A percentile compares a stretch with the other conserved stretches of the same genome.
These are phyloP conservation scores for Python bivittatus DNA, from an alignment of 2,113 vertebrate genomes.

Conservation along the genomic window DNA sequence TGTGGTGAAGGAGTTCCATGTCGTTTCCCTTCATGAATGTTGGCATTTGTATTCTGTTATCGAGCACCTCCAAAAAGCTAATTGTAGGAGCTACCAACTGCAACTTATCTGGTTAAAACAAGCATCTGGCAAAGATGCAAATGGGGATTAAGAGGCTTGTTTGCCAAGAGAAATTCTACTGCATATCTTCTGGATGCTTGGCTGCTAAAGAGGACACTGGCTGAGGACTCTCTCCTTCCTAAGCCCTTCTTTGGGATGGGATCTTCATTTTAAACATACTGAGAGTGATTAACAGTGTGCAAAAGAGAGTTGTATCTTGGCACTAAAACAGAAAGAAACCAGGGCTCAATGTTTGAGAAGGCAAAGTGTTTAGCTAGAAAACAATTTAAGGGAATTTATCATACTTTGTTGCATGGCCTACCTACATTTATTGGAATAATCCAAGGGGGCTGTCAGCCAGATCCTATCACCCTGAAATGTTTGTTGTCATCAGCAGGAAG, in stretches of 20 bases:
- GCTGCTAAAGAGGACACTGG: constrained; percentile 3
- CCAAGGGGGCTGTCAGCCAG: not conserved
- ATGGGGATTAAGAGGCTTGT: not conserved
- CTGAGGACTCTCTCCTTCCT: not conserved
- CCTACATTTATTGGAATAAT: not conserved
- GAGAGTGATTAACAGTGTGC: not conserved
- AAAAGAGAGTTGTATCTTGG: not conserved
- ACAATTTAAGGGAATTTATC: not conserved
- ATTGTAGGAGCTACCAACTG: not conserved
- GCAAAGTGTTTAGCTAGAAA: accelerated
- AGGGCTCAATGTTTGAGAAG: not conserved
- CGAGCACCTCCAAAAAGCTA: not conserved
- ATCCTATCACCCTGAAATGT: not conserved
- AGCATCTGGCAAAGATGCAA: not conserved
- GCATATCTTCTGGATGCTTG: not conserved
- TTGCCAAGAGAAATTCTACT: not conserved
- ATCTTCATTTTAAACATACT: accelerated
- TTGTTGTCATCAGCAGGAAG: not conserved
- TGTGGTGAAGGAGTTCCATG: not conserved
- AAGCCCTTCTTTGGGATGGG: constrained; percentile 1
- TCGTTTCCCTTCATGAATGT: not conserved
- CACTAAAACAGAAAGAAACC: not conserved
- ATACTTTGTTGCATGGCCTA: not conserved
- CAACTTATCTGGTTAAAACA: not conserved
- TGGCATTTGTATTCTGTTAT: not conserved